Base-by-base conservation (phyloP, 2,797 vertebrate species). In the Leptodactylus fallax region DNA sequence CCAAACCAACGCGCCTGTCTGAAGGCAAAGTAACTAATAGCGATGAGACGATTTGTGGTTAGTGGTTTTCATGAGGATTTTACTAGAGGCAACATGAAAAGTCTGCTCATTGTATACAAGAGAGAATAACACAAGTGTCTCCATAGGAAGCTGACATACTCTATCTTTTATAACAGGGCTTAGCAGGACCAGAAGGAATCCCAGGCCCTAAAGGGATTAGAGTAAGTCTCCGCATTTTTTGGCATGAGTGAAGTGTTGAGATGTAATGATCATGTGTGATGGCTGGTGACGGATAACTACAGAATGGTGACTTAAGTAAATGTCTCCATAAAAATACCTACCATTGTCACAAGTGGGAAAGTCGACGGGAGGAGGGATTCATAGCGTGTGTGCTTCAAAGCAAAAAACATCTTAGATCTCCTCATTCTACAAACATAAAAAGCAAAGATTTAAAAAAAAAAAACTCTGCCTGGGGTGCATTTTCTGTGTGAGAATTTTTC, bases 101-200 rank as follows among this genome's bases (percentile, higher is more conserved):
- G 51, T 53, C 81, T 51, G 3, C 19, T n/a, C 69, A 76, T 85
- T 85, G 83, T 85, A 61, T 85, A 71, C 83, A 76, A 16, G 67
- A 83, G 67, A 45, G 21, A 74, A 74, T 76, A 76, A 76, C 71
- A 49, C 19, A 74, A 74, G 23, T 23, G 83, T 74, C 65, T 83
- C 65, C 19, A 25, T 83, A 55, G 81, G 53, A 47, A 77, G 56
- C 83, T 85, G 6, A 85, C 72, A 19, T 65, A 49, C 53, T 83
- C 13, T 51, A 21, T 85, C 83, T 93, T 88, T 80, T 90, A 36
- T 87, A 81, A 78, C 90, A 99, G 98, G 98, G 98, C 77, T 96
- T 95, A 93, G 97, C 94, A 90, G 98, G 98, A 91, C 97, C 97
- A 86, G 95, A 99, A 95, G 98, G 98, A 93, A 96, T 95, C 93